phyloP scores from a whole-genome alignment of 2,888 invertebrate species.

The Pollenia labialis region DNA sequence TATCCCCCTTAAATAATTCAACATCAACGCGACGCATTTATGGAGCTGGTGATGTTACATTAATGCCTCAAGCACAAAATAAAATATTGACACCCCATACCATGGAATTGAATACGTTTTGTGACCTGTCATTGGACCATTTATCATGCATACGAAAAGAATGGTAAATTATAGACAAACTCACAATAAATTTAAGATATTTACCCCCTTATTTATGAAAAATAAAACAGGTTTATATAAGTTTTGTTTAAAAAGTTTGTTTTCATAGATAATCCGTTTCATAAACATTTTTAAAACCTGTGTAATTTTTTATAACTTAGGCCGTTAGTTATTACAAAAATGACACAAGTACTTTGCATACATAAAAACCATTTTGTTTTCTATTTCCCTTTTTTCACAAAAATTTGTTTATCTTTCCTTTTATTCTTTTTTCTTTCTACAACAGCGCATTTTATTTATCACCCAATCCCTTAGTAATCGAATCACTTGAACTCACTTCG shows the following conservation, averaged over 20 bases:
- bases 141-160: conserved; percentile 78
- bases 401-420: conserved; percentile 10
- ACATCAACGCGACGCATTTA: conserved; percentile 73
- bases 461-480: conserved; percentile 82
- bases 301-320: background rate
- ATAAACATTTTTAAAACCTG: no score
- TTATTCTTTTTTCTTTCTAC: conserved; percentile 16
- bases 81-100: conserved; percentile 78
- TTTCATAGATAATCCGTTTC: no score
- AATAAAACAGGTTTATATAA: no score
- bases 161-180: conserved; percentile 77
- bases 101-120: conserved; percentile 79
- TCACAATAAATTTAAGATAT: background rate
- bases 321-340: conserved; percentile 4
- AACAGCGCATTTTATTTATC: conserved; percentile 79
- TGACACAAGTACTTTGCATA: background rate
- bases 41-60: conserved; percentile 69
- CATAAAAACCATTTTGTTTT: conserved; percentile 53
- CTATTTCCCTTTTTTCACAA: conserved; percentile 1
- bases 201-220: background rate
- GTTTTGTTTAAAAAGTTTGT: no score
- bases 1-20: conserved; percentile 74
- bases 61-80: conserved; percentile 69
- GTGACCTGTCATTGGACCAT: conserved; percentile 80
- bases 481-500: conserved; percentile 80